Conservation (phyloP, 2,888 invertebrate genomes). For the Anagyrus pseudococci region DNA sequence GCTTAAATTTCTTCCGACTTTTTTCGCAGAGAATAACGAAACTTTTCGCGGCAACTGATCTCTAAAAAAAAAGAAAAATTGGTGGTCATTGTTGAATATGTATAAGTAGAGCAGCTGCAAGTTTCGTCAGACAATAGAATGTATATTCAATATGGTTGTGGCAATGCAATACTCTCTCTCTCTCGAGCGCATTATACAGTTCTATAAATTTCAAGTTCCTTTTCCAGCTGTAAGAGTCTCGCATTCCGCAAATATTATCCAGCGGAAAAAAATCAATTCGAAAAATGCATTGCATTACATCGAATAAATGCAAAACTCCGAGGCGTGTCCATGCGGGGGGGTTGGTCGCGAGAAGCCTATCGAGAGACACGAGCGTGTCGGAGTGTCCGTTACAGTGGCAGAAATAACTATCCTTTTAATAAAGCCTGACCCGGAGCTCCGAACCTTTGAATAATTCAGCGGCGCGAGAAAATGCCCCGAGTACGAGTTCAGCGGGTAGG, state of each 20-base stretch:
- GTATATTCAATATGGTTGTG: too few relatives aligned
- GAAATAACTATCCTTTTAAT: constrained; percentile 31
- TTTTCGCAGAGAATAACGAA: too few relatives aligned
- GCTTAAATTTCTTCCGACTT: too few relatives aligned
- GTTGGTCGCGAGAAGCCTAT: neutral
- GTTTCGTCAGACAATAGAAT: too few relatives aligned
- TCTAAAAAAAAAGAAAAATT: too few relatives aligned
- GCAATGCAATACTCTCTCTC: too few relatives aligned
- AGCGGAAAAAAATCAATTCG: neutral
- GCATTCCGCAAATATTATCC: neutral
- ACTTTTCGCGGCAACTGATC: too few relatives aligned
- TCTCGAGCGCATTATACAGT: neutral
- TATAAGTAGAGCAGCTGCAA: too few relatives aligned
- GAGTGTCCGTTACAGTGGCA: too few relatives aligned
- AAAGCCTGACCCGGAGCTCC: constrained; percentile 6
- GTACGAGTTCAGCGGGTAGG: neutral
- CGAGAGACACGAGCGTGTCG: neutral
- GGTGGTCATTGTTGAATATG: too few relatives aligned
- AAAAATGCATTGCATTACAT: neutral
- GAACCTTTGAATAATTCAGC: constrained; percentile 30
- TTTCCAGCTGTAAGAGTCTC: neutral
- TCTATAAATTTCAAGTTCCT: neutral
- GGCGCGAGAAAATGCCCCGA: constrained; percentile 10
- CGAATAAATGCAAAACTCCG: neutral
- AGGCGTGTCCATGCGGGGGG: neutral